Conservation (phyloP, 2,888 invertebrate species). For the Hanleya hanleyi region DNA sequence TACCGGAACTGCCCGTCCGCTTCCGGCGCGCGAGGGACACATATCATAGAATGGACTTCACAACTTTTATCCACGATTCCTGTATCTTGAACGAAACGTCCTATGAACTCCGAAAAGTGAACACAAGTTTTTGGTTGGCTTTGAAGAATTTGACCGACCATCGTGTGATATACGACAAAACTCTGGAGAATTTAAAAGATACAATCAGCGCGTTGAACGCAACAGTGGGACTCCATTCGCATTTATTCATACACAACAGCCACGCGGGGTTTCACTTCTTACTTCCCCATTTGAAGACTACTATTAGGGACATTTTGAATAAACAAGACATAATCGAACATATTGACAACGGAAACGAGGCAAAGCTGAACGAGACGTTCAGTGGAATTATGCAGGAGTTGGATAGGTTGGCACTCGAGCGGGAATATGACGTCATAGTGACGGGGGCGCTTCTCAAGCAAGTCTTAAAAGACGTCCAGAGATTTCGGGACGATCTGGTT, state of each 20-base stretch:
- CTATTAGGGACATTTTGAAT: not conserved
- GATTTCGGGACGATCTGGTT: not conserved
- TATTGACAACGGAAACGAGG: constrained; percentile 7
- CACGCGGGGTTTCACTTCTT: not conserved
- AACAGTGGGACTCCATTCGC: not conserved
- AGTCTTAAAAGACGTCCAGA: not conserved
- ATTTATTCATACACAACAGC: not conserved
- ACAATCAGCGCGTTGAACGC: not conserved
- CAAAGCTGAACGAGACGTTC: not conserved
- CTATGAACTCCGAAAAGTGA: not conserved
- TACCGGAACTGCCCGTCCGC: not conserved
- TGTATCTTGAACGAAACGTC: not conserved
- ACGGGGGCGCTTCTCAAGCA: not conserved
- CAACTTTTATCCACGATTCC: not conserved
- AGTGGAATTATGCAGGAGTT: not conserved
- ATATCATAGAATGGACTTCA: constrained; percentile 8
- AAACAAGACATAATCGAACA: not conserved
- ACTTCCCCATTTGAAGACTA: not conserved
- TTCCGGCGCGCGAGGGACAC: constrained; percentile 3
- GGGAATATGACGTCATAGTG: not conserved
- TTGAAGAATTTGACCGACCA: not conserved
- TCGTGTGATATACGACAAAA: not conserved
- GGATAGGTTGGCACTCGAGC: not conserved
- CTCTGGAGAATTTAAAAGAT: not conserved
- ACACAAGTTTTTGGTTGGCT: not conserved